Base-by-base conservation (phyloP, 1,140 invertebrate species). In the Eupeodes corollae region DNA sequence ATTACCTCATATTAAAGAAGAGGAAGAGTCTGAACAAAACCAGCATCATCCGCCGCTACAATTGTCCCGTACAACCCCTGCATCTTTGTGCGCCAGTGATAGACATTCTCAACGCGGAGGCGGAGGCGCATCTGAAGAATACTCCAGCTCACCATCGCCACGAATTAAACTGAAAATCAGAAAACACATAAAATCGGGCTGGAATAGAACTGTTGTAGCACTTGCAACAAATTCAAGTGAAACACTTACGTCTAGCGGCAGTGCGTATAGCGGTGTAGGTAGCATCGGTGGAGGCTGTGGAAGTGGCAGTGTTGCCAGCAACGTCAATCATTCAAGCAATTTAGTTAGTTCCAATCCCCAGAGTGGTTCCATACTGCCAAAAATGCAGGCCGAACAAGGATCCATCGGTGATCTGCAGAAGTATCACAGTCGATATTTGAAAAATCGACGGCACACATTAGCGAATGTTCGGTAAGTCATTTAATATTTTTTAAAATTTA, bases 351-450 rank as follows among this genome's bases (percentile, higher is more conserved):
- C 59, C 44, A 57, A 60, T 42, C 57, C 57, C 13, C 59, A 54
- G 53, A 56, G 67, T 59, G 53, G 63, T 48, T 54, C 61, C 48
- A 58, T 70, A 58, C 66, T 61, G 50, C 74, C 73, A 48, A 88
- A 76, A 68, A 89, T 90, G 86, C 87, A 89, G 74, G 87, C 85
- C 45, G 87, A 90, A 70, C 85, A 87, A 63, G 87, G 87, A 35
- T 85, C 84, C 68, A 88, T 90, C 61, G 85, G 85, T 39, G 86
- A 88, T 62, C 75, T 90, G 47, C 82, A 88, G 57, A 86, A 85
- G 56, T 89, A 89, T 65, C 87, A 89, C 61, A 87, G 85, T 57
- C 70, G 82, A 54, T 85, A 84, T 68, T 77, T 88, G 46, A 79
- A 86, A 64, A 88, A 84, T 58, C 75, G 87, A 19, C 75, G 87